Base-by-base conservation (phyloP, 2,113 vertebrate genomes). In the Aphelocoma coerulescens region DNA sequence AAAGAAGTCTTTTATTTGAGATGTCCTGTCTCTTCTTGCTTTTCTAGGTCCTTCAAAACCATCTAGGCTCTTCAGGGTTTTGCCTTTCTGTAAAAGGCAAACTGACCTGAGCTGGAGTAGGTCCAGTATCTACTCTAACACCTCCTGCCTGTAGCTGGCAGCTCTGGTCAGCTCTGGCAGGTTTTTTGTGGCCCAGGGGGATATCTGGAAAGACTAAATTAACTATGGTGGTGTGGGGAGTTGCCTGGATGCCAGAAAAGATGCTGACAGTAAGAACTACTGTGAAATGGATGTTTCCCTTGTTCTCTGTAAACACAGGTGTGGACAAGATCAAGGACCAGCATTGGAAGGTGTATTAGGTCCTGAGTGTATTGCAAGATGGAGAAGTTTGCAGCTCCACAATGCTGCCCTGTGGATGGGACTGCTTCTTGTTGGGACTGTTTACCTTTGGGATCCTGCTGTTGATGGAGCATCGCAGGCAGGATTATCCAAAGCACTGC, bases 151-250 rank as follows among this genome's bases (percentile, higher is more conserved):
- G 65, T 12, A 61, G 75, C 57, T 91, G 72, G 90, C 90, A 93
- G 75, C 81, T 90, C 55, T 94, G 93, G 83, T 7, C 65, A 57
- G 37, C 33, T 37, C 87, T 59, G 66, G 71, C 20, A 52, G 46
- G 67, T 30, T 92, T 88, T 95, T 35, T 76, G 65, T 88, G 72
- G 76, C 88, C 91, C 48, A 82, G 65, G 43, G 59, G 58, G 48
- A 75, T 95, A 51, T 69, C 87, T 95, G 78, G 9, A n/a, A 91
- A 39, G 81, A 84, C 78, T 48, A 43, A 82, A 92, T 95, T 76
- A 85, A 66, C 41, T 43, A 21, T 4, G 77, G 9, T 28, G 55
- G 3, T 46, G 24, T 13, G 9, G 51, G 66, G 87, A 95, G 65
- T 21, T 85, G 65, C 91, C 32, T 41, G 52, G 35, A 48, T n/a